Evolutionary conservation across 2,113 vertebrate genomes (phyloP).

Genomic region (Piprites chloris): DNA sequence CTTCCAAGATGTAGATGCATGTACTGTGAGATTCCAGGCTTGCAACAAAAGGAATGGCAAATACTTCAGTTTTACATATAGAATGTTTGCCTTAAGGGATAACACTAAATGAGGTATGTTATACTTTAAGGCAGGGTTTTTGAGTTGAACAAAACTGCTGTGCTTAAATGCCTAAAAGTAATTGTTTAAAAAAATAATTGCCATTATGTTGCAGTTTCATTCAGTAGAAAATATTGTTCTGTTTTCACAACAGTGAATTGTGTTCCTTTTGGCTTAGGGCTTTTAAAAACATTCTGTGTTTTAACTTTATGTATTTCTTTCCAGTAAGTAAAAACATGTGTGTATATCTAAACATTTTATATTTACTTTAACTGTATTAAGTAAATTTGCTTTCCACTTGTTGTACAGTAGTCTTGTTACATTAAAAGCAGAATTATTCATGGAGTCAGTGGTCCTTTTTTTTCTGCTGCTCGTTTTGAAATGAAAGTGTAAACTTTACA

Average conservation of each 20-base stretch:
- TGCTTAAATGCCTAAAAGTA: slow-evolving; percentile 37
- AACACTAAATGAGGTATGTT: background rate
- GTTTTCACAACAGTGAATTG: slow-evolving; percentile 3
- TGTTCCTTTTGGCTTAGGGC: slow-evolving; percentile 43
- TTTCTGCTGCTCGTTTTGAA: background rate
- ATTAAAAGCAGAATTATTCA: slow-evolving; percentile 65
- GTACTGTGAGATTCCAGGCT: slow-evolving; percentile 22
- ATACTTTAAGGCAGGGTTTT: background rate
- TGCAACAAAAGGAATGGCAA: background rate
- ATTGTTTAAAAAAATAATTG: slow-evolving; percentile 35
- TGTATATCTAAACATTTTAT: slow-evolving; percentile 64
- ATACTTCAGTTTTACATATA: background rate
- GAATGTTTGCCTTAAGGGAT: slow-evolving; percentile 19
- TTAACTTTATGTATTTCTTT: slow-evolving; percentile 57
- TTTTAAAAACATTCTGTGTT: slow-evolving; percentile 1
- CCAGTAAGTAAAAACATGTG: background rate
- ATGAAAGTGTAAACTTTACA: background rate
- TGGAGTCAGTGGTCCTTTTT: background rate
- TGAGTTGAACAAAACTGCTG: slow-evolving; percentile 17
- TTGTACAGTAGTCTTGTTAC: slow-evolving; percentile 50
- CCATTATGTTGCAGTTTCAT: slow-evolving; percentile 38
- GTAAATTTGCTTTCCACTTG: slow-evolving; percentile 47
- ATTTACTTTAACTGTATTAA: slow-evolving; percentile 61
- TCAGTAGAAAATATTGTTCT: slow-evolving; percentile 6
- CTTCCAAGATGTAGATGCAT: slow-evolving; percentile 32